Evolutionary conservation across 2,113 vertebrate genomes (phyloP), one percentile per base, ranked within the genome.

Genomic region (Mystacornis crossleyi): DNA sequence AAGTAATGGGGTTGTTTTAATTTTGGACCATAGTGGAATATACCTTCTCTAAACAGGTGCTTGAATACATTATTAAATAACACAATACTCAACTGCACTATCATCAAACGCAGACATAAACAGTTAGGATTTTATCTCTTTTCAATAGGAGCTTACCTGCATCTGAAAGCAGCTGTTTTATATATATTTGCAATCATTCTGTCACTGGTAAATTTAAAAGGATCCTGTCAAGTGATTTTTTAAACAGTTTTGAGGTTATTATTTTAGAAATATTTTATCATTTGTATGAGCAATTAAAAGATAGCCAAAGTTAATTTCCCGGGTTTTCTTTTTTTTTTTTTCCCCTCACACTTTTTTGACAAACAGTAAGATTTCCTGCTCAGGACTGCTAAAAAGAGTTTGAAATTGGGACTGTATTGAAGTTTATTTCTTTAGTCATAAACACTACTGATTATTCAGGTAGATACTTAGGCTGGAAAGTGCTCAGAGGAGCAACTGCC

Each of bases 1-100:
- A 82, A 82, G 71, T 75, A 96, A 94, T 92, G 48, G 82, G 77
- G 54, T 71, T 97, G 93, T 95, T 97, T 97, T 96, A 85, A 93
- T 96, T 96, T 96, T 94, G 93, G 95, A 96, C 95, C 86, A 64
- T 84, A 77, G 93, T 81, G 81, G 91, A 91, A 96, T 90, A 92
- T 51, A 94, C 89, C 61, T 90, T 96, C 81, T 91, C 81, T 89
- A 97, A 95, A 97, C 95, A 96, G 92, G 95, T 97, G 91, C 81
- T 93, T 86, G 64, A 96, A 96, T 97, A 61, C 78, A 96, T 96
- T 97, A 96, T 96, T 97, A 93, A 97, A 91, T 93, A 96, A 81
- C 78, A 96, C 83, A 95, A 93, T 95, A 89, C 78, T 96, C 90
- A 95, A 91, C 54, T 86, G 86, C 58, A 88, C 50, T 93, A 74